Base-by-base conservation (phyloP, 2,888 invertebrate species). In the Diadromus collaris region DNA sequence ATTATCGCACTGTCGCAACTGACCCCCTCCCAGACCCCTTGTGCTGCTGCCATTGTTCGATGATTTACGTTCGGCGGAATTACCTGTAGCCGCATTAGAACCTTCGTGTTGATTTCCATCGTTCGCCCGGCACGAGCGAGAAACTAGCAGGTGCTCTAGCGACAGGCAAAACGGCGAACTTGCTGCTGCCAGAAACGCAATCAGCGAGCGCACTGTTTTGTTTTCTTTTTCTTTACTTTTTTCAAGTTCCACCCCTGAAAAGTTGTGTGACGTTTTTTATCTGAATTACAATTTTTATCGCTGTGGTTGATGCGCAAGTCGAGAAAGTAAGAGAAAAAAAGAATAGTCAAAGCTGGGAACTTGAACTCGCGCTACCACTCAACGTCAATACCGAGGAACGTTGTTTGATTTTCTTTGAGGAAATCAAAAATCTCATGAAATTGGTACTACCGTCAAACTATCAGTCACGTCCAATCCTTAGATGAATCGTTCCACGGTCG, bases 11-110 rank as follows among this genome's bases (percentile, higher is more conserved):
- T 44, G 58, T 79, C 69, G 64, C 58, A 69, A 81, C 34, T 19
- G 19, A 51, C 24, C 10, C 76, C 76, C 73, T 13, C 10, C 24
- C 19, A 60, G 29, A 48, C 51, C 27, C 44, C 69, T 69, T 79
- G 81, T 54, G 80, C 81, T 75, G 69, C 69, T 76, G 81, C 77
- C 78, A 76, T 82, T 83, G 83, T 83, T 83, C 80, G 83, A 84
- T 86, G 83, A 85, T 86, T 85, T 85, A 84, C 84, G 83, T 80
- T 79, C 81, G 71, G 69, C 69, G 77, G 82, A 82, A 83, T 83
- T 83, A 83, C 80, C 78, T 71, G 51, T 75, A 80, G 76, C 80
- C 73, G 76, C 56, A 54, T 70, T 64, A 48, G 65, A 65, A 56
- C 76, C 79, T 83, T 82, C 78, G 79, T 83, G 82, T 80, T 82